These are phyloP conservation scores for Teleiodes luculella DNA, from an alignment of 2,888 invertebrate species.

Conservation along the genomic window DNA sequence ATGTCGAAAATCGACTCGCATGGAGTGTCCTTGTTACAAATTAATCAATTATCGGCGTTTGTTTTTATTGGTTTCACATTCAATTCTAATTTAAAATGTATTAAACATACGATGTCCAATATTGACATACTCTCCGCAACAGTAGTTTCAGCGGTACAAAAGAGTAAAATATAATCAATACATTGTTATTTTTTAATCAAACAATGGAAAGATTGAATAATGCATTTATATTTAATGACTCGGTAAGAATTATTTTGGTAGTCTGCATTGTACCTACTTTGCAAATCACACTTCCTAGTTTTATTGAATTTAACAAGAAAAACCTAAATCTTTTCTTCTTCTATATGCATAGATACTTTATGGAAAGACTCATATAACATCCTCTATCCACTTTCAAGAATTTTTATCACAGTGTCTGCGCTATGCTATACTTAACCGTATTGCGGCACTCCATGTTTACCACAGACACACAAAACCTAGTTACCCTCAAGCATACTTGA, in stretches of 20 bases:
- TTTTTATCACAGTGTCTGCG: constrained; percentile 2
- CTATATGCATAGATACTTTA: too few relatives aligned
- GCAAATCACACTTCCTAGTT: too few relatives aligned
- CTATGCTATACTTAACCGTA: not conserved
- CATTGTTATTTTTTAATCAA: too few relatives aligned
- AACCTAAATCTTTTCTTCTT: too few relatives aligned
- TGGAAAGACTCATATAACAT: too few relatives aligned
- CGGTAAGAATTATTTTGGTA: too few relatives aligned
- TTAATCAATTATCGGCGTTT: not conserved
- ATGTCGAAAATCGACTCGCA: constrained; percentile 1
- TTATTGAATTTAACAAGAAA: too few relatives aligned
- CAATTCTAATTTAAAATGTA: not conserved
- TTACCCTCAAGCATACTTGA: constrained; percentile 4
- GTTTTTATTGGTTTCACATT: not conserved
- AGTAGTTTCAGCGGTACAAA: not conserved
- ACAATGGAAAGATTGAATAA: too few relatives aligned
- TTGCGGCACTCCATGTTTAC: constrained; percentile 9
- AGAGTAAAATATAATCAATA: too few relatives aligned
- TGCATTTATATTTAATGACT: too few relatives aligned
- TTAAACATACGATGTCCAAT: not conserved
- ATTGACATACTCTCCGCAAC: not conserved
- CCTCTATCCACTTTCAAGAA: constrained; percentile 4
- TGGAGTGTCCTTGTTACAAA: not conserved
- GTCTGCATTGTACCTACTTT: too few relatives aligned
- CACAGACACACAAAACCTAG: constrained; percentile 8